Evolutionary conservation across 1,140 invertebrate genomes (phyloP).

Genomic region (Ectropis grisescens): DNA sequence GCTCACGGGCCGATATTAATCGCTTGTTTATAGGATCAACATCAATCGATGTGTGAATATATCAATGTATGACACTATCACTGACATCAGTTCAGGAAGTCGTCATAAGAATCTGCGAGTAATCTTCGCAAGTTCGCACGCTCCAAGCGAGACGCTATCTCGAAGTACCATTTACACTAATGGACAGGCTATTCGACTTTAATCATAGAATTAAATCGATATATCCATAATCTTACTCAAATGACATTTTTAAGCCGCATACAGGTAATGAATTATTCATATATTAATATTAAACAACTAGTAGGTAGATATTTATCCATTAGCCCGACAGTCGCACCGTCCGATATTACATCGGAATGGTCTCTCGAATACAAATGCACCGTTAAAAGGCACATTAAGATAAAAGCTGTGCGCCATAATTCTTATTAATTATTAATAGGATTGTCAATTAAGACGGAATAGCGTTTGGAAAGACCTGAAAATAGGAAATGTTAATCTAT

Average conservation of each 20-base stretch:
- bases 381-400: conserved; percentile 60
- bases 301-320: conserved; percentile 55
- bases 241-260: conserved; percentile 11
- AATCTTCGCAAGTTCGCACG: too few species aligned
- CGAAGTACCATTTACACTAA: conserved; percentile 13
- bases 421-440: conserved; percentile 63
- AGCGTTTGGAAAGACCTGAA: conserved; percentile 45
- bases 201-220: conserved; percentile 24
- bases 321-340: conserved; percentile 39
- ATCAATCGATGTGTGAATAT: too few species aligned
- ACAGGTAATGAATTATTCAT: conserved; percentile 40
- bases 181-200: conserved; percentile 14
- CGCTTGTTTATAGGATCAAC: too few species aligned
- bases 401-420: conserved; percentile 60
- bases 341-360: conserved; percentile 54
- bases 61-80: too few species aligned
- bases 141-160: too few species aligned
- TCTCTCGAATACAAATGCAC: conserved; percentile 50
- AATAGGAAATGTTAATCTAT: conserved; percentile 66
- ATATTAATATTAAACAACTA: conserved; percentile 47
- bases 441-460: conserved; percentile 59
- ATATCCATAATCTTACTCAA: conserved; percentile 19
- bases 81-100: too few species aligned
- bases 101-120: too few species aligned
- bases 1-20: too few species aligned